Evolutionary conservation across 2,113 vertebrate species (phyloP), one percentile per base, ranked within the genome.

Genomic region (Progne subis): DNA sequence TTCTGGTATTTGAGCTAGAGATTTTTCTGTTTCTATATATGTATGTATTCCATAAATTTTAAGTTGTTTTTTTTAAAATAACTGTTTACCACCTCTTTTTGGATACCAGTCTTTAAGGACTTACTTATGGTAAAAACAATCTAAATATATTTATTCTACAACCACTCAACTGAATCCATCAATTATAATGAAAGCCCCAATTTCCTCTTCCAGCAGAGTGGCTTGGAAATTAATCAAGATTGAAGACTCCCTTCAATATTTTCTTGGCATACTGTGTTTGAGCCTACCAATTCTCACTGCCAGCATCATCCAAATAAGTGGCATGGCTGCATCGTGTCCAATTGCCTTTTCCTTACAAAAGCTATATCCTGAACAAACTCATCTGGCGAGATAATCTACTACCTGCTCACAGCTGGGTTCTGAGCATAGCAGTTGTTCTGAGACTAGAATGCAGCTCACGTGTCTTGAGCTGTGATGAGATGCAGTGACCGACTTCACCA

Each of bases 371-470:
- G 43, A 19, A 20, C 52, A n/a, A 52, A n/a, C 13, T 5, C 3
- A 6, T 19, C 17, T 63, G 23, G 78, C 49, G 32, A 20, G 39
- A 1, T 16, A 50, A 60, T 64, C 67, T 64, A 1, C 8, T 37
- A 10, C 32, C 43, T 76, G 32, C 57, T 50, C 69, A 18, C 24
- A 31, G 56, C 61, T 59, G 65, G 28, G 19, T 57, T 80, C 11
- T 2, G n/a, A 61, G 67, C 26, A 34, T 44, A 37, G 76, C 39
- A 9, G n/a, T 39, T 72, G 14, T 61, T 89, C 31, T 9, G 37
- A 61, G 37, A 25, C 56, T 65, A 2, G 17, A 61, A 29, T 3
- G 13, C 11, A 4, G 7, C 56, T 90, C 25, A 1, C 2, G 0
- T 8, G 18, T 21, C 76, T 49, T 39, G 69, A 64, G 12, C 50